A percentile compares a stretch with the other conserved stretches of the same genome.
These are phyloP conservation scores for Alouatta palliata DNA, from an alignment of 2,113 vertebrate genomes.

Conservation along the genomic window DNA sequence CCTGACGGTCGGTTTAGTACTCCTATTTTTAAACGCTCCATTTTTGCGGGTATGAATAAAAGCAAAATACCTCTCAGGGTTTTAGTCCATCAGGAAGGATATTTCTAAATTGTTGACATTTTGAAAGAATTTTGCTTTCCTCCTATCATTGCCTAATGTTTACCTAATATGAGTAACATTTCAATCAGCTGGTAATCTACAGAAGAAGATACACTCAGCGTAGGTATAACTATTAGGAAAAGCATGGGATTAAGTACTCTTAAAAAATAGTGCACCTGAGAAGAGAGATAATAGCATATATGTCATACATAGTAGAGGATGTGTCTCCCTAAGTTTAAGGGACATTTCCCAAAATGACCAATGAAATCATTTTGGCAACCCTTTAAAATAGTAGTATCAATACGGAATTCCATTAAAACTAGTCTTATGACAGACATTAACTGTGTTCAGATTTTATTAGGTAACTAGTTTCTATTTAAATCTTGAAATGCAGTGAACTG, in stretches of 20 bases:
- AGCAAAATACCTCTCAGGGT: constrained; percentile 50
- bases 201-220: not conserved
- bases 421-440: not conserved
- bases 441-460: constrained; percentile 29
- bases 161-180: not conserved
- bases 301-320: not conserved
- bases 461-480: constrained; percentile 34
- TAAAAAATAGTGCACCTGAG: not conserved
- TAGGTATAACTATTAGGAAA: not conserved
- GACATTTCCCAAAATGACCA: not conserved
- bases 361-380: not conserved
- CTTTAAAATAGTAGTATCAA: not conserved
- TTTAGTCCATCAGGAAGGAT: not conserved
- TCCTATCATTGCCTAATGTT: not conserved
- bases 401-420: not conserved
- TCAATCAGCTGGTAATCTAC: not conserved
- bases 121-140: not conserved
- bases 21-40: not conserved
- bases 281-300: not conserved
- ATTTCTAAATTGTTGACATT: not conserved
- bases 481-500: constrained; percentile 28
- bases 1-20: not conserved
- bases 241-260: not conserved
- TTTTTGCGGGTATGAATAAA: not conserved
- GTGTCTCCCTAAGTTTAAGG: not conserved